These are phyloP conservation scores for Coracopsis vasa DNA, from an alignment of 2,113 vertebrate genomes.

Conservation along the genomic window DNA sequence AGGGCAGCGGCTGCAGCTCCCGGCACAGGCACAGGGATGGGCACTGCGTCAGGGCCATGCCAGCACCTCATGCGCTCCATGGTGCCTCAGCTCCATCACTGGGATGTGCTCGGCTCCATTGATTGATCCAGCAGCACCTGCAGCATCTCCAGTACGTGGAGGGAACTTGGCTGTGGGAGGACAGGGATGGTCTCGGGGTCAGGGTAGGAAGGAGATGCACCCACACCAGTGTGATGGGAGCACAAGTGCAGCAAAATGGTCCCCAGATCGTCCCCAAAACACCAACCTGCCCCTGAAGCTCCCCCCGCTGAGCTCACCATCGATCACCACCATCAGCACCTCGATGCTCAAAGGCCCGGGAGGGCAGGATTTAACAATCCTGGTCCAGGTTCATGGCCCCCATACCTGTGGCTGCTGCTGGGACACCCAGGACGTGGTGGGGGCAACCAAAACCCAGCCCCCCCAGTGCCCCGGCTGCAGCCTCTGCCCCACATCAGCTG, in stretches of 20 bases:
- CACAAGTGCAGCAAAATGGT: not conserved
- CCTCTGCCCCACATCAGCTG: fast-evolving
- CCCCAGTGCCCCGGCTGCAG: fast-evolving
- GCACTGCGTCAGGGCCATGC: fast-evolving
- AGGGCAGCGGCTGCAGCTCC: not conserved
- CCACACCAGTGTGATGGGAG: too few species aligned
- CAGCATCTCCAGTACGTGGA: fast-evolving
- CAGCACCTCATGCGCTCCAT: not conserved
- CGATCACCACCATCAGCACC: not conserved
- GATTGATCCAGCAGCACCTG: fast-evolving
- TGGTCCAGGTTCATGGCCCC: not conserved
- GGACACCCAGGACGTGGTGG: not conserved
- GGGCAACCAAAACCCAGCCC: not conserved
- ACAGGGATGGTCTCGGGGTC: fast-evolving
- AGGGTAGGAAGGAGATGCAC: fast-evolving
- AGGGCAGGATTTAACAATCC: not conserved
- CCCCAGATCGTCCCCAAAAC: too few species aligned
- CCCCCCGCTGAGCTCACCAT: fast-evolving
- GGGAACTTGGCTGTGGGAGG: not conserved
- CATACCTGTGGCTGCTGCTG: fast-evolving
- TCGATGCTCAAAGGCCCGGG: not conserved
- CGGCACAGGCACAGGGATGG: fast-evolving
- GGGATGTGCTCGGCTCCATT: fast-evolving
- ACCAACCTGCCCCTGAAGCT: not conserved
- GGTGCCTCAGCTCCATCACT: fast-evolving